phyloP scores from a whole-genome alignment of 2,888 invertebrate genomes.

The Spisula solida region DNA sequence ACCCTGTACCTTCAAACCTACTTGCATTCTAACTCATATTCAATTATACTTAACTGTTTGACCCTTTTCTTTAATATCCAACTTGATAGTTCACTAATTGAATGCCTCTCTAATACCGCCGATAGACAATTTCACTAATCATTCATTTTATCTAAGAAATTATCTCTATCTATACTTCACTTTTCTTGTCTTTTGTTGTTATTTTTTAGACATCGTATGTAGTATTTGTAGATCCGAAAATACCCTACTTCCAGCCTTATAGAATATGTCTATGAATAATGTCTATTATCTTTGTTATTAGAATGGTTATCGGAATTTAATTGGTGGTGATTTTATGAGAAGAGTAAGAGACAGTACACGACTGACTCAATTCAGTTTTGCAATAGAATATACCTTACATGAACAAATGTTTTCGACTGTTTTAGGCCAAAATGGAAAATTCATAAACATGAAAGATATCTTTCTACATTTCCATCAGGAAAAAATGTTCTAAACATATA shows the following conservation, averaged over 20 bases:
- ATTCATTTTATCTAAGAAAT: neutral
- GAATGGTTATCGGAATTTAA: neutral
- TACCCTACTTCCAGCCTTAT: slow-evolving; percentile 13
- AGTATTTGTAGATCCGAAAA: neutral
- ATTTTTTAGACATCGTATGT: neutral
- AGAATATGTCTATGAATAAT: neutral
- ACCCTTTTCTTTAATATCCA: neutral
- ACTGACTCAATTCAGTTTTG: neutral
- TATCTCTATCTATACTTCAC: neutral
- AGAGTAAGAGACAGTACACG: neutral
- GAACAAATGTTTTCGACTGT: neutral
- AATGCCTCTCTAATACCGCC: slow-evolving; percentile 29
- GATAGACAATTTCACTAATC: neutral
- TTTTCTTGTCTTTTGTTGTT: slow-evolving; percentile 2
- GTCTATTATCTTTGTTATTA: neutral
- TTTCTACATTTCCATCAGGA: neutral
- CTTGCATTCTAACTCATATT: slow-evolving; percentile 19
- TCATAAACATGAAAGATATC: neutral
- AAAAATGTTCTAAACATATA: too few relatives aligned
- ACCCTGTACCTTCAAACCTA: neutral
- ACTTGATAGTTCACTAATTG: slow-evolving; percentile 27
- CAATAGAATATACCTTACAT: too few relatives aligned
- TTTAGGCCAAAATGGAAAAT: neutral
- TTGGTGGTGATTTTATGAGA: neutral
- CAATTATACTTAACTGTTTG: neutral